Base-by-base conservation (phyloP, 2,113 vertebrate genomes). In the Hymenochirus boettgeri region DNA sequence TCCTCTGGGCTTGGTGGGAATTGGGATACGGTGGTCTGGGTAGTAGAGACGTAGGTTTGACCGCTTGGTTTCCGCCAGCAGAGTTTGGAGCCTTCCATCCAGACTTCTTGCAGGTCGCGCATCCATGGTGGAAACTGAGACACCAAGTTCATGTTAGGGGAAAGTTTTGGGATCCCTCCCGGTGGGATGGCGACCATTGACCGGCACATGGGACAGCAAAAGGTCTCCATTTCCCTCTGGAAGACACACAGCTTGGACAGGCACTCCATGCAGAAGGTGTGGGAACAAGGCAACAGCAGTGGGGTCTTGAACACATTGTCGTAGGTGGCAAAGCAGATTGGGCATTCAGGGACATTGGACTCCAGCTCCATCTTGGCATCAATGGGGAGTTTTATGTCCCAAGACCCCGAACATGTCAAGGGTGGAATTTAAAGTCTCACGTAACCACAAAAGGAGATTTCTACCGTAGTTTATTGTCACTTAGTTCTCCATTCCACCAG, bases 211-310 rank as follows among this genome's bases (percentile, higher is more conserved):
- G 89, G 87, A 65, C 89, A 91, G 77, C 78, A 84, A 71, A 91
- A 77, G 66, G 81, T 64, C 9, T 74, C 70, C 3, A 87, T 83
- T 69, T 83, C 75, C 0, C 70, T 0, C 0, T 87, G 84, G 69
- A 88, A 88, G 33, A 90, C 58, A 48, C 88, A 90, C 22, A 91
- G 87, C 61, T 86, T 82, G 0, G 87, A 86, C 69, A 91, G 76
- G 42, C 89, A 90, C 77, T 90, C 89, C 72, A 90, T 76, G 67
- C 89, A 91, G 82, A 91, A 89, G 2, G 89, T 90, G 75, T 90
- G 89, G 1, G 64, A 64, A 61, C 89, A 91, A 18, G 80, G 78
- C 3, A 91, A 82, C 77, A 87, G 73, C 72, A 89, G 87, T n/a
- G 89, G 89, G 13, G 86, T 82, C 57, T 81, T 84, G 79, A 89